Evolutionary conservation across 2,797 vertebrate genomes (phyloP).

Genomic region (Monodelphis domestica): DNA sequence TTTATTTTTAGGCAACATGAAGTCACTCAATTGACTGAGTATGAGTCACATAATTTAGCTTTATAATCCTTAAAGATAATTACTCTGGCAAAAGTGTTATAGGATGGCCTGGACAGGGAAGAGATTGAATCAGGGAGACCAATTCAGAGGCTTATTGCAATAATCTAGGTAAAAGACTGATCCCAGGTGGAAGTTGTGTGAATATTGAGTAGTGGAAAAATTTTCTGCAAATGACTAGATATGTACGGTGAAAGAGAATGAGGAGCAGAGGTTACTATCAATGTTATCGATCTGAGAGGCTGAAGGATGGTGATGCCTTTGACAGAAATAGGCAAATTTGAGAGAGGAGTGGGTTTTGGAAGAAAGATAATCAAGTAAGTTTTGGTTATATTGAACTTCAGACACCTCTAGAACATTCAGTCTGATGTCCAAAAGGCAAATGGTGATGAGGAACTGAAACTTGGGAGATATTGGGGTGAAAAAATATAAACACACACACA

Average conservation of each 20-base stretch:
- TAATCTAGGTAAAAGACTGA: background rate
- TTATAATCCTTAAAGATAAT: too few species aligned
- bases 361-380: too few species aligned
- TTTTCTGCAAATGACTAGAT: background rate
- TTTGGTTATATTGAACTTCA: background rate
- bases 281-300: background rate
- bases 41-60: too few species aligned
- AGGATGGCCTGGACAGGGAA: too few species aligned
- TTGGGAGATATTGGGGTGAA: background rate
- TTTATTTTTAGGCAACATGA: too few species aligned
- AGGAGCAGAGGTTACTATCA: background rate
- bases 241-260: background rate
- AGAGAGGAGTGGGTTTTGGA: background rate
- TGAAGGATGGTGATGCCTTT: background rate
- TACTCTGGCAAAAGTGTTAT: too few species aligned
- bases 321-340: background rate
- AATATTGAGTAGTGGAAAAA: background rate
- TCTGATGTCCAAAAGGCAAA: background rate
- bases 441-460: background rate
- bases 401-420: background rate
- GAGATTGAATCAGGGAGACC: too few species aligned
- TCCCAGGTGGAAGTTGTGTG: background rate
- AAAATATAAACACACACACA: background rate
- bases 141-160: too few species aligned
- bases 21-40: too few species aligned